phyloP scores from a whole-genome alignment of 2,113 vertebrate genomes.

The Gobio gobio region DNA sequence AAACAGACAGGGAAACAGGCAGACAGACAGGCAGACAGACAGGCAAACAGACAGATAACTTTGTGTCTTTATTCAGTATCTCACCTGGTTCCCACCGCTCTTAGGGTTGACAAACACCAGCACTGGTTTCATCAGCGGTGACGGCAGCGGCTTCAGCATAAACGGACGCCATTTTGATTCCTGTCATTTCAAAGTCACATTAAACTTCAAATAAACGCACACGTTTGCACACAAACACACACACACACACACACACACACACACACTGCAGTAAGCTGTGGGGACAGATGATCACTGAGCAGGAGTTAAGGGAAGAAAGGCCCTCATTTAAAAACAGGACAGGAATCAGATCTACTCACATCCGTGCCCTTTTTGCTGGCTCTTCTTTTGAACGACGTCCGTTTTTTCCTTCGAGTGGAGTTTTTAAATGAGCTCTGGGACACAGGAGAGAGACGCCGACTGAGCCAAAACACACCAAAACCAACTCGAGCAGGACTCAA shows the following conservation, averaged over 20 bases:
- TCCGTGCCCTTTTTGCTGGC: conserved; percentile 94
- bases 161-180: conserved; percentile 96
- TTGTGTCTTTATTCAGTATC: not conserved
- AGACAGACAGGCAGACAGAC: not conserved
- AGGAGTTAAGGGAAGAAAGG: conserved; percentile 58
- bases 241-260: conserved; percentile 32
- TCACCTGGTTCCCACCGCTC: conserved; percentile 97
- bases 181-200: conserved; percentile 68
- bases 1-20: not conserved
- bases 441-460: conserved; percentile 54
- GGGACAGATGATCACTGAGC: conserved; percentile 39
- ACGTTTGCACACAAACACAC: not conserved
- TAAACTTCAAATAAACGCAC: not conserved
- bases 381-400: conserved; percentile 97
- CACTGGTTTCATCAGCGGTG: conserved; percentile 97
- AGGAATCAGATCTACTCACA: conserved; percentile 75
- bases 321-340: conserved; percentile 5
- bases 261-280: conserved; percentile 40
- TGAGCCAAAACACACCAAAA: not conserved
- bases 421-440: conserved; percentile 85
- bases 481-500: not conserved
- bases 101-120: conserved; percentile 98
- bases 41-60: not conserved
- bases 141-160: conserved; percentile 92
- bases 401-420: conserved; percentile 94